Evolutionary conservation across 2,888 invertebrate genomes (phyloP).

Genomic region (Arenicola marina): DNA sequence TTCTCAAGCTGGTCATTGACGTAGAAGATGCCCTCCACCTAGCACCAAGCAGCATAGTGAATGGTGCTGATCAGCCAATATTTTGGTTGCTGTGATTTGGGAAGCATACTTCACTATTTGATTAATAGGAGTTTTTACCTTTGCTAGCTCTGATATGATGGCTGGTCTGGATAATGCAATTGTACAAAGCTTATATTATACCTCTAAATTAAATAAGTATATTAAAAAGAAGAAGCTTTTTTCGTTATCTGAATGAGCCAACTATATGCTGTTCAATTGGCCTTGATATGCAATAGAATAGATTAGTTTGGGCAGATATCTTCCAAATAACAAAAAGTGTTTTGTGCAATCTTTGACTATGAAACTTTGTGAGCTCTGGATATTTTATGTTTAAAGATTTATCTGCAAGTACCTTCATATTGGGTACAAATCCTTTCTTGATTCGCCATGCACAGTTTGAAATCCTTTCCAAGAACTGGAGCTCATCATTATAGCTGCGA

Average conservation of each 20-base stretch:
- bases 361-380: too few species aligned
- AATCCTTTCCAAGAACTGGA: slow-evolving; percentile 88
- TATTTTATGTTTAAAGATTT: background rate
- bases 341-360: background rate
- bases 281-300: background rate
- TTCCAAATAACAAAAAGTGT: background rate
- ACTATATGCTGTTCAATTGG: background rate
- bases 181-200: background rate
- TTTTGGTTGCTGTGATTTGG: background rate
- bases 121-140: background rate
- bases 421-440: slow-evolving; percentile 97
- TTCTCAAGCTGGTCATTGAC: slow-evolving; percentile 89
- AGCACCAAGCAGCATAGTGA: slow-evolving; percentile 29
- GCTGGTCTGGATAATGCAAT: too few species aligned
- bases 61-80: background rate
- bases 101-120: background rate
- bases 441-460: slow-evolving; percentile 86
- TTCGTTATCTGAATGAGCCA: background rate
- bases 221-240: too few species aligned
- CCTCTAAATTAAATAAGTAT: too few species aligned
- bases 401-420: slow-evolving; percentile 80
- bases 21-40: slow-evolving; percentile 96
- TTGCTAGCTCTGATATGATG: too few species aligned
- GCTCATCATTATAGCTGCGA: slow-evolving; percentile 83
- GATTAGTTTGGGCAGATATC: too few species aligned